Evolutionary conservation across 2,888 invertebrate species (phyloP), one percentile per base, ranked within the genome.

Genomic region (Cantharis nigra): DNA sequence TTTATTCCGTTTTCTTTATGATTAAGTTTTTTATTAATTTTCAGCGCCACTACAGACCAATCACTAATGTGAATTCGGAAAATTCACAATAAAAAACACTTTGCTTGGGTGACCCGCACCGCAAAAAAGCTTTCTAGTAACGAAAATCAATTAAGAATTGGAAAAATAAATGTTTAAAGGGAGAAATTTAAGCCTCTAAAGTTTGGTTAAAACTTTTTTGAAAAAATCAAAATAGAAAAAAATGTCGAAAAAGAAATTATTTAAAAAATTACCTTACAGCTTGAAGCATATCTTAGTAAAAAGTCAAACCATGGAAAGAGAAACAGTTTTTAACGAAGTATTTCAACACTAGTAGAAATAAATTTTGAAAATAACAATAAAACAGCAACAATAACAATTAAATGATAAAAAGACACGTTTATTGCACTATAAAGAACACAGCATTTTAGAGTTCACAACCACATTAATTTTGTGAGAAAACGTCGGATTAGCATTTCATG

Each of bases 341-440:
- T 20, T 65, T 65, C 11, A 65, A 65, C 65, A 23, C 18, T 20
- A n/a, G 18, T 65, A 18, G 65, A 18, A 23, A 65, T 20, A 18
- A 23, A 65, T 20, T 20, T 20, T 11, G 65, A 13, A 65, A 23
- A 28, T 62, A 63, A 69, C 70, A 75, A 70, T 33, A 74, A 74
- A 77, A 77, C 77, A 71, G 30, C 67, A 70, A 71, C 33, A 73
- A 70, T n/a, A 69, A 71, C 62, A 72, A 67, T 23, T n/a, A 49
- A 67, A 75, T 33, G 30, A 65, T 71, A 67, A 26, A 72, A 30
- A 33, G 16, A 62, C 72, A 75, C 75, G 26, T 72, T 72, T 75
- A 78, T 78, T 76, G 78, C 78, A 78, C 78, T 30, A 78, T 33
- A 73, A 75, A 30, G 33, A 69, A 74, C 78, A 78, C 78, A 78